Evolutionary conservation across 2,113 vertebrate species (phyloP), one percentile per base, ranked within the genome.

Genomic region (Bettongia penicillata): DNA sequence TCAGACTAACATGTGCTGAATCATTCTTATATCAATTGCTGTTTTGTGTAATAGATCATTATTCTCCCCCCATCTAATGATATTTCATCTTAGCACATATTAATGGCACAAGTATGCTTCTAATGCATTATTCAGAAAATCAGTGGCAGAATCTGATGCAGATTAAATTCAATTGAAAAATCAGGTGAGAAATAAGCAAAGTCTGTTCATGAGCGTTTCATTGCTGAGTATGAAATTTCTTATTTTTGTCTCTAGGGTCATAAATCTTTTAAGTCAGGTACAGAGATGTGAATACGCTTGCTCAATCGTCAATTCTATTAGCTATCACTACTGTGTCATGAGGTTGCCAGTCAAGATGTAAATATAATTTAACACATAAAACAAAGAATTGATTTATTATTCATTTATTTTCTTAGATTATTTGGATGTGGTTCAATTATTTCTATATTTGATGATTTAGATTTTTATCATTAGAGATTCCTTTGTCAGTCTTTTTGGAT

Each of bases 11-110:
- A n/a, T 93, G 91, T 94, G 92, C 94, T 97, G 94, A 97, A 93
- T 96, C 97, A 97, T 92, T 97, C 94, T 94, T 92, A 31, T 61
- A 95, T 91, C 48, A 93, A 95, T 90, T 92, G 93, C 49, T 98
- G 95, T 97, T 96, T 97, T 97, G 98, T 96, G 95, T 94, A 97
- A 95, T 93, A 50, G 52, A 96, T 97, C 43, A 0, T 97, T 97
- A 95, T 91, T 96, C 91, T 96, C 14, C 48, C 37, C 24, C 8
- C 94, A 91, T 93, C 94, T 95, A 91, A 57, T 51, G 90, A 90
- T 95, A n/a, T 91, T 26, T 96, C 92, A 96, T 94, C 92, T 48
- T 94, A 53, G 94, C 61, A 95, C 91, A 96, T 55, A 94, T 89
- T 94, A 96, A 95, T 90, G 91, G 90, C 55, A 96, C 95, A 96